A percentile compares a stretch with the other conserved stretches of the same genome.
Evolutionary conservation across 2,797 vertebrate species (phyloP).

Genomic region (Peromyscus melanophrys): DNA sequence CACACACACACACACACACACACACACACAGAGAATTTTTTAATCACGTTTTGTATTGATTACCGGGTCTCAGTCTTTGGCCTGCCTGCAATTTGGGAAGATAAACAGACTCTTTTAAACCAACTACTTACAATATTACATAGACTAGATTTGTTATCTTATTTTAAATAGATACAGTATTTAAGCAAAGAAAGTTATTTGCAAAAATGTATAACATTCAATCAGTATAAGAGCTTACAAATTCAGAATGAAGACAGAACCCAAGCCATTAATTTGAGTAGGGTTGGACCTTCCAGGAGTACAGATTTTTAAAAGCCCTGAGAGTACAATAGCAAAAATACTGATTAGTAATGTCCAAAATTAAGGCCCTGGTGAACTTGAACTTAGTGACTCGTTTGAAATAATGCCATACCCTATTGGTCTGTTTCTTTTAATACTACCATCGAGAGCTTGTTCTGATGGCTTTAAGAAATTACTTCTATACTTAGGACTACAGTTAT

Average conservation of each 20-base stretch:
- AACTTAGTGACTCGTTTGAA: neutral
- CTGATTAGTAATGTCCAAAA: neutral
- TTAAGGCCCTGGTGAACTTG: neutral
- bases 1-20: fast-evolving
- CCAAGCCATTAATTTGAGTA: slow-evolving; percentile 3
- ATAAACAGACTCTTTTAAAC: neutral
- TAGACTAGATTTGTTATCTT: neutral
- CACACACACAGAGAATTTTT: fast-evolving
- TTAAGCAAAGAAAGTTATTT: neutral
- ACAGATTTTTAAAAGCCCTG: neutral
- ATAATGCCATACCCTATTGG: neutral
- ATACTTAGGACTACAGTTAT: neutral
- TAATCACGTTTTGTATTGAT: neutral
- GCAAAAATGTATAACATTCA: neutral
- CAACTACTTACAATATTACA: neutral
- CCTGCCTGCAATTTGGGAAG: neutral
- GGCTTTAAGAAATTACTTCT: slow-evolving; percentile 1
- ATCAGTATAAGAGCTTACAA: neutral
- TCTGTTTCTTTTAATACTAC: neutral
- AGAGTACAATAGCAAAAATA: neutral
- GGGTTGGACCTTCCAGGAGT: neutral
- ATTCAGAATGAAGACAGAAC: slow-evolving; percentile 20
- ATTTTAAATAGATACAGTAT: neutral
- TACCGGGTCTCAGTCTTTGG: neutral
- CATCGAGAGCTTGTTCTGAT: neutral